These are phyloP conservation scores for Orientallactaga sibirica DNA, from an alignment of 2,797 vertebrate species.

Conservation along the genomic window DNA sequence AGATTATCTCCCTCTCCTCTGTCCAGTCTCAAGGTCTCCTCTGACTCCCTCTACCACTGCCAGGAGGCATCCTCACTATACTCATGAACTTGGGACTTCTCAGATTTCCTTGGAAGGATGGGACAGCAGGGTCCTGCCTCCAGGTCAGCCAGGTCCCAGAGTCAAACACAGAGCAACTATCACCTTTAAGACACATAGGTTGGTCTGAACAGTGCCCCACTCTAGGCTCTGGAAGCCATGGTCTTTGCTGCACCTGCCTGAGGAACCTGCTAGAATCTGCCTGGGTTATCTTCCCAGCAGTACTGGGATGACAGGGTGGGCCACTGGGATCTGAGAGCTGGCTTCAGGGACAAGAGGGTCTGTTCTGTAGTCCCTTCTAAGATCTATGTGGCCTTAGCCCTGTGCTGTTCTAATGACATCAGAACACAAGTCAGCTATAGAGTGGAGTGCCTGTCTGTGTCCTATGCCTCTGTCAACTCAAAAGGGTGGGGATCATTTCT, in stretches of 20 bases:
- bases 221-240: not conserved
- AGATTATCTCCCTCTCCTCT: not conserved
- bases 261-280: not conserved
- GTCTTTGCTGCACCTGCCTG: not conserved
- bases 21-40: not conserved
- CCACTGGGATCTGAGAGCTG: not conserved
- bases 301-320: not conserved
- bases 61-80: not conserved
- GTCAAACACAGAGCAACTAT: not conserved
- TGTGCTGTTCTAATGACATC: not conserved
- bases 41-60: not conserved
- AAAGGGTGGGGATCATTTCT: not conserved
- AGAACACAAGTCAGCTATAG: not conserved
- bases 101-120: not conserved
- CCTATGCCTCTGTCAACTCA: not conserved
- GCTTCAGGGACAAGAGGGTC: not conserved
- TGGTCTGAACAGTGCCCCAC: not conserved
- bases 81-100: not conserved
- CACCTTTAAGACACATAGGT: not conserved
- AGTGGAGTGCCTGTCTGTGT: not conserved
- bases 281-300: not conserved
- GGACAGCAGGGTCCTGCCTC: not conserved
- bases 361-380: not conserved
- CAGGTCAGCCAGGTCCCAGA: not conserved
- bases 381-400: not conserved